Percentiles rank a stretch among this genome's conserved stretches.
phyloP scores from a whole-genome alignment of 2,797 vertebrate genomes.

The Chloroceryle amazona region DNA sequence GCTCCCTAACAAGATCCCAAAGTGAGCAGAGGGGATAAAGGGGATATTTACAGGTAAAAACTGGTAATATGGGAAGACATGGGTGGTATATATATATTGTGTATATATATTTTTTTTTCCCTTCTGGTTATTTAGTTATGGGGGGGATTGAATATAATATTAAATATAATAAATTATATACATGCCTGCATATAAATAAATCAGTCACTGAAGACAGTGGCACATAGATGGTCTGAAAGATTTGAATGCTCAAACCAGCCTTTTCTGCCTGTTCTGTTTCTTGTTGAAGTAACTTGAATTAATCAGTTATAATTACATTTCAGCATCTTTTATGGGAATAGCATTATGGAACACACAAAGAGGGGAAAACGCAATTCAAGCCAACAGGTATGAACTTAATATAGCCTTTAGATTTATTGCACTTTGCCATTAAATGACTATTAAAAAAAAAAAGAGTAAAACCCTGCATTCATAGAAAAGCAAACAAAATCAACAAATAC shows the following conservation, averaged over 20 bases:
- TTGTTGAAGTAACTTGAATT: neutral
- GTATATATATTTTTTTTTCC: too few species aligned
- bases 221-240: neutral
- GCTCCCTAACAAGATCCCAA: neutral
- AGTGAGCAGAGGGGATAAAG: neutral
- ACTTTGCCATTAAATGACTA: neutral
- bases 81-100: too few species aligned
- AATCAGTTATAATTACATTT: neutral
- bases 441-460: neutral
- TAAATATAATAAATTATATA: neutral
- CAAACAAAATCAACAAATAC: neutral
- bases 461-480: neutral
- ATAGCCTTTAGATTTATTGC: neutral
- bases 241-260: neutral
- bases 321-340: neutral
- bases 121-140: neutral
- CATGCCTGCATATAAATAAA: neutral
- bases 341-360: neutral
- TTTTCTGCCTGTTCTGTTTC: neutral
- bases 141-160: too few species aligned
- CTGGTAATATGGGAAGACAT: accelerated
- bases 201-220: neutral
- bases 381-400: neutral
- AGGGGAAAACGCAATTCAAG: neutral
- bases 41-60: neutral